Evolutionary conservation across 2,797 vertebrate species (phyloP).

Genomic region (Phoeniculus purpureus): DNA sequence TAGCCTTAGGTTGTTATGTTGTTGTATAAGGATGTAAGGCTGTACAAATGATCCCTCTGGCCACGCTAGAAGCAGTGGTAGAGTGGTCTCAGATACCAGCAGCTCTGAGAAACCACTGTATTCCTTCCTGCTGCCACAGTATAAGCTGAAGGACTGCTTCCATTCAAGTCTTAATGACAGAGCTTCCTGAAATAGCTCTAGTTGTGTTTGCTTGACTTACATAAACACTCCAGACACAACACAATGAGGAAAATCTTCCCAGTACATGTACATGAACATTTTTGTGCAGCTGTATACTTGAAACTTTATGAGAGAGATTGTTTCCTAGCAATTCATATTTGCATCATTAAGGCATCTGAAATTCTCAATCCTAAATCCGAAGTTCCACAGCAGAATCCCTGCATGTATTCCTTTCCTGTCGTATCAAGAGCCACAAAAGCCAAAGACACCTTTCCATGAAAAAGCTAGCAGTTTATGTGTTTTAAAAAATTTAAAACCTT

Average conservation of each 20-base stretch:
- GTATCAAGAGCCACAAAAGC: neutral
- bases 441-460: neutral
- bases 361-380: neutral
- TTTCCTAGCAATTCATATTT: neutral
- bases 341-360: neutral
- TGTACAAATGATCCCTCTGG: neutral
- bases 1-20: neutral
- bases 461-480: neutral
- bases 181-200: neutral
- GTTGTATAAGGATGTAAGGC: neutral
- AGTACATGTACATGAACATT: neutral
- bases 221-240: neutral
- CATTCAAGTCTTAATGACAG: neutral
- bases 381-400: neutral
- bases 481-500: neutral
- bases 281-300: neutral
- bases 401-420: neutral
- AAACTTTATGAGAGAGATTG: neutral
- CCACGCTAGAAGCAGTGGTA: neutral
- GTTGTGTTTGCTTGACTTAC: neutral
- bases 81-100: neutral
- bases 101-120: neutral
- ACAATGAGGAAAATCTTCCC: neutral
- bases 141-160: neutral
- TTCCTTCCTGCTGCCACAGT: neutral